Evolutionary conservation across 2,888 invertebrate species (phyloP).

Genomic region (Meiosimyza platycephala): DNA sequence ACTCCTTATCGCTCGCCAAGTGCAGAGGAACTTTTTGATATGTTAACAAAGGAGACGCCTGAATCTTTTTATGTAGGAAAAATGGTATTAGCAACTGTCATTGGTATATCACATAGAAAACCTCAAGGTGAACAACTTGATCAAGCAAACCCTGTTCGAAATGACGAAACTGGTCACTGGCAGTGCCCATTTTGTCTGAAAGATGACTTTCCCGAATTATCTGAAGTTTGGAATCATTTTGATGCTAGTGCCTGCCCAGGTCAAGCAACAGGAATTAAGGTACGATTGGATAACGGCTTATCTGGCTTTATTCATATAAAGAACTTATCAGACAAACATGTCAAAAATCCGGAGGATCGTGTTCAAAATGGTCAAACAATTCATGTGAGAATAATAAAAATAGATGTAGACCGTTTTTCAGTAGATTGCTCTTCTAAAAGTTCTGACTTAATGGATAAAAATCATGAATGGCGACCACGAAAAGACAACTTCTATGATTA

Average conservation of each 20-base stretch:
- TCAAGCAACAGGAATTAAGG: constrained; percentile 90
- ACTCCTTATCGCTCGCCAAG: constrained; percentile 81
- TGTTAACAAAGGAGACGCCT: constrained; percentile 95
- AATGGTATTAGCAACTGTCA: constrained; percentile 84
- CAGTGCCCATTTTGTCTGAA: constrained; percentile 97
- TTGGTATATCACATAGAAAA: constrained; percentile 86
- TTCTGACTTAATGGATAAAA: constrained; percentile 91
- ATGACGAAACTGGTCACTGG: constrained; percentile 95
- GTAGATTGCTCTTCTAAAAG: constrained; percentile 94
- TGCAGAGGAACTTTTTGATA: constrained; percentile 91
- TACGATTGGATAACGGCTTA: constrained; percentile 91
- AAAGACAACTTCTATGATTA: constrained; percentile 93
- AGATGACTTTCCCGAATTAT: constrained; percentile 94
- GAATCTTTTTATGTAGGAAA: constrained; percentile 92
- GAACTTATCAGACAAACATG: constrained; percentile 92
- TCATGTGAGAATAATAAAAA: constrained; percentile 91
- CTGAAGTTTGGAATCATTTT: constrained; percentile 99
- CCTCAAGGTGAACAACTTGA: constrained; percentile 94
- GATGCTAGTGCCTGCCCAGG: constrained; percentile 96
- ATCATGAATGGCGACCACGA: constrained; percentile 90
- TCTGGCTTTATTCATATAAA: constrained; percentile 94
- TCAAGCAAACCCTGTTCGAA: constrained; percentile 94
- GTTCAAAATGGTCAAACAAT: constrained; percentile 87
- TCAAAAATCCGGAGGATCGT: constrained; percentile 91
- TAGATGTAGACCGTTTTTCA: constrained; percentile 93